Base-by-base conservation (phyloP, 2,888 invertebrate species). In the Hanleya hanleyi region DNA sequence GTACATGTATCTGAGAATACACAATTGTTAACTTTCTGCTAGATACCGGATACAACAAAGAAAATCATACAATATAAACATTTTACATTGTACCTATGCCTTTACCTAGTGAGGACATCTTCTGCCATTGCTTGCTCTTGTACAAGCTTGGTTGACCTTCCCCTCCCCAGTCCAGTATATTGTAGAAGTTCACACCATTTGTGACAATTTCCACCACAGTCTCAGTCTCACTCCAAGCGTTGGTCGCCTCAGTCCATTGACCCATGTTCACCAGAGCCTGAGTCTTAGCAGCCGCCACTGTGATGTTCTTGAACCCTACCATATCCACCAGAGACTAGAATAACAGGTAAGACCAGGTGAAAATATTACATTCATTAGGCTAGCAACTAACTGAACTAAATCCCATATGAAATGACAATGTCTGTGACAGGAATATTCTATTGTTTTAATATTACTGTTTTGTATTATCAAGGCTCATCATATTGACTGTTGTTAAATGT, bases 181-280 rank as follows among this genome's bases (percentile, higher is more conserved):
- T 96, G 88, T 96, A 96, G 87, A 96, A 96, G 87, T 96, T 95
- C 6, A 96, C 94, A 18, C 91, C 92, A 76, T 90, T 87, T 0
- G 96, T 93, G 51, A 83, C 84, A 2, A 84, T 76, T n/a, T 92
- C 87, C n/a, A 92, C 92, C 0, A 94, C 92, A 1, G 81, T 50
- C 88, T 96, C 95, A 0, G 95, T 94, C 0, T 83, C 77, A 15
- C 92, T 90, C 95, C 95, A 96, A 66, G 93, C 92, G 0, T 84
- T 69, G 0, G 94, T 95, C 0, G 96, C 95, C 29, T 89, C 80
- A 0, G 74, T 78, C 92, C 93, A 96, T 18, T 92, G 82, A 0
- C 92, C 93, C 1, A 86, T 88, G 32, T 94, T 92, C 22, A 94
- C 92, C 0, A 93, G 92, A 0, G 91, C 80, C 86, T 93, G 92